Percentiles rank a stretch among this genome's conserved stretches.
These are phyloP conservation scores for Rhysida immarginata DNA, from an alignment of 1,140 invertebrate species.

Conservation along the genomic window DNA sequence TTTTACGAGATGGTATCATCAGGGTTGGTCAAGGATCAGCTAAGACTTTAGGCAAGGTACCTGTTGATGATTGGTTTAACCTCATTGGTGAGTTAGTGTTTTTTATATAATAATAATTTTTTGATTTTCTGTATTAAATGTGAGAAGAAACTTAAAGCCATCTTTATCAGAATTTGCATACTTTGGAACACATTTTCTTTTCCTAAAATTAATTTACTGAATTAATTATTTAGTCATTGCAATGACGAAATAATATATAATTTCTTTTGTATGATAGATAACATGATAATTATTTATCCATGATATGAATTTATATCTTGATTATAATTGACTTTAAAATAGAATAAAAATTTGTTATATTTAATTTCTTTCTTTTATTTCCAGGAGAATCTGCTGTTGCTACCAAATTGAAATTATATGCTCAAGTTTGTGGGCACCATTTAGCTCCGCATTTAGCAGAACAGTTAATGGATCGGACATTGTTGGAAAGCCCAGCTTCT, in stretches of 20 bases:
- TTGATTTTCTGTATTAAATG: slow-evolving; percentile 5
- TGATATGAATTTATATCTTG: too few relatives aligned
- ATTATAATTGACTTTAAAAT: too few relatives aligned
- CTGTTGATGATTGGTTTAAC: slow-evolving; percentile 82
- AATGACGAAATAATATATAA: too few relatives aligned
- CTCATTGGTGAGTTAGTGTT: slow-evolving; percentile 29
- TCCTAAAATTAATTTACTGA: too few relatives aligned
- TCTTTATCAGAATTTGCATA: not conserved
- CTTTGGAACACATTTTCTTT: not conserved
- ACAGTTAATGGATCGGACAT: slow-evolving; percentile 58
- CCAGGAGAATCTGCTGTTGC: slow-evolving; percentile 63
- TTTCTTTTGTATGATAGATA: too few relatives aligned
- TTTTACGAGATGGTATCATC: slow-evolving; percentile 72
- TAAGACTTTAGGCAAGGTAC: slow-evolving; percentile 45
- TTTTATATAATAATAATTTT: not conserved
- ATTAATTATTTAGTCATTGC: not conserved
- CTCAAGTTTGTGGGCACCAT: slow-evolving; percentile 52
- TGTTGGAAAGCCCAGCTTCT: slow-evolving; percentile 46
- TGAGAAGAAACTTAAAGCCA: too few relatives aligned
- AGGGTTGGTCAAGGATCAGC: slow-evolving; percentile 56
- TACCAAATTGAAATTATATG: slow-evolving; percentile 69
- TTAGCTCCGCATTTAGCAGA: slow-evolving; percentile 65
- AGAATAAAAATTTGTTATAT: not conserved
- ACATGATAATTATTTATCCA: too few relatives aligned
- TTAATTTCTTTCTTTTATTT: not conserved